A percentile compares a stretch with the other conserved stretches of the same genome.
These are phyloP conservation scores for Sanderia malayensis DNA, from an alignment of 30 jellyfish, hydroid and myxozoan species.

Conservation along the genomic window DNA sequence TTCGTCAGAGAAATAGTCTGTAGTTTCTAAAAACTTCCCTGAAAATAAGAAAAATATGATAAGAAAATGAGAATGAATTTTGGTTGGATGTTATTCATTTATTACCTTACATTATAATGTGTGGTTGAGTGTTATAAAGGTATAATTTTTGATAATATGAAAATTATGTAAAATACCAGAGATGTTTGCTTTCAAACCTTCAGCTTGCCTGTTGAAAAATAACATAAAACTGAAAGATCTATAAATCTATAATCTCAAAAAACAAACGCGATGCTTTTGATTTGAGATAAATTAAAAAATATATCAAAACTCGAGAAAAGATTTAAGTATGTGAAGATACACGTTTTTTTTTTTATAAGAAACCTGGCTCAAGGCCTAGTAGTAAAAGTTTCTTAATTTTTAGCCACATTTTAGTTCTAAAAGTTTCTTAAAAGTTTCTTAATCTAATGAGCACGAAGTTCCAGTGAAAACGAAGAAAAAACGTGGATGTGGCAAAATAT, in stretches of 20 bases:
- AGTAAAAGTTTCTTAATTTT: too few species aligned
- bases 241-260: background rate
- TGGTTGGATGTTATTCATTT: background rate
- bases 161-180: conserved; percentile 29
- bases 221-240: background rate
- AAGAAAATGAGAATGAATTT: too few species aligned
- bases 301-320: background rate
- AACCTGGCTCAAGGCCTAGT: too few species aligned
- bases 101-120: background rate
- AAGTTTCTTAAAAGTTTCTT: background rate
- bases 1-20: conserved; percentile 77
- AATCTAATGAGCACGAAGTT: background rate
- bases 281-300: background rate
- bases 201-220: conserved; percentile 59
- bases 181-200: conserved; percentile 61
- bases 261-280: background rate
- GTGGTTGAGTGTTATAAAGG: background rate
- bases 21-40: conserved; percentile 72
- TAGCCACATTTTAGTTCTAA: too few species aligned
- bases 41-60: background rate
- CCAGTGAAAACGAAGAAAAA: too few species aligned
- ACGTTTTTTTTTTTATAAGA: too few species aligned
- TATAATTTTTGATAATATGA: background rate
- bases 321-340: too few species aligned
- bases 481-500: too few species aligned